Base-by-base conservation (phyloP, 2,888 invertebrate species). In the Aphidoletes aphidimyza region DNA sequence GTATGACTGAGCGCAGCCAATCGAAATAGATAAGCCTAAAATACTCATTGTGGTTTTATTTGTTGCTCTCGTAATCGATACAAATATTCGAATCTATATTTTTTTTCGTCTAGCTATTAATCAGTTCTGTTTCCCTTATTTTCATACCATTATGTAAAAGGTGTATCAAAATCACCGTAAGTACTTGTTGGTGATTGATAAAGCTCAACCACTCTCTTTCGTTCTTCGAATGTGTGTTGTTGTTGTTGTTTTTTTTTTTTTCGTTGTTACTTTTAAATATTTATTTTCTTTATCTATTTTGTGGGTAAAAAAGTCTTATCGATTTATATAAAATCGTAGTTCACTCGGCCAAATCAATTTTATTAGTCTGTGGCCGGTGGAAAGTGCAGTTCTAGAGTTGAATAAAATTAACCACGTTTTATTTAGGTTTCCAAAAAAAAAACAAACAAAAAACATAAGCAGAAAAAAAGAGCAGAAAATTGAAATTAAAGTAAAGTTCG, bases 281-380 rank as follows among this genome's bases (percentile, higher is more conserved):
- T 69, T 69, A 14, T 69, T 69, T 34, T 69, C 69, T 69, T 69
- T 69, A 69, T 69, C 69, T 69, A 6, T 69, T 9, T 11, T 11
- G 11, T 11, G 26, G 54, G 5, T 2, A 54, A 69, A 54, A 69
- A 69, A 69, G 14, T 83, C 83, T 83, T 83, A 83, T 83, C 83
- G 83, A 83, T 83, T 83, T 26, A 42, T 83, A 83, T 83, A 83
- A 42, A 83, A 83, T 83, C 83, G 42, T 42, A 42, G 42, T 42
- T 42, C 22, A 83, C 26, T 42, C 17, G 39, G 26, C 22, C 42
- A 42, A 81, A 22, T 83, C 83, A 83, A 83, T 45, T 42, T 42
- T 42, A 83, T 83, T 83, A 83, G 42, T 83, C 19, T 81, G n/a
- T 11, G 22, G 8, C n/a, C 5, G n/a, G 81, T 22, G 37, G 81